Evolutionary conservation across 1,140 invertebrate genomes (phyloP).

Genomic region (Coboldia fuscipes): DNA sequence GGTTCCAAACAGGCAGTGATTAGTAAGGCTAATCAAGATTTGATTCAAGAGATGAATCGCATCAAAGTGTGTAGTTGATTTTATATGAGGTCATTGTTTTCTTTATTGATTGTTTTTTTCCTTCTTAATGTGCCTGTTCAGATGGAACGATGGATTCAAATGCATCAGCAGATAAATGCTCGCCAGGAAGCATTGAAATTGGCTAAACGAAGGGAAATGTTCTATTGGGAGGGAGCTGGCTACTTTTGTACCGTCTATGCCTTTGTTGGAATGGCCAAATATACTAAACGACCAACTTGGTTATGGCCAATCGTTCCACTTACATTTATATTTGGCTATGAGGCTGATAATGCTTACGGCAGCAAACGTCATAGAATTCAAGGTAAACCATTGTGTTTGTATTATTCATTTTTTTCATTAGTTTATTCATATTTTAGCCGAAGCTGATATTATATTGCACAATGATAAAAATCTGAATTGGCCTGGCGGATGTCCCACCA

Average conservation of each 20-base stretch:
- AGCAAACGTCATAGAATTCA: constrained; percentile 51
- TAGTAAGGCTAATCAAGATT: too few species aligned
- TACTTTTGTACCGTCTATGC: too few species aligned
- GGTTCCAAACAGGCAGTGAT: too few species aligned
- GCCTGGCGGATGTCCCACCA: constrained; percentile 45
- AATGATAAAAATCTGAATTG: constrained; percentile 43
- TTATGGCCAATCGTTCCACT: constrained; percentile 42
- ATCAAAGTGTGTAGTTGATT: too few species aligned
- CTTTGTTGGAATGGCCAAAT: constrained; percentile 16
- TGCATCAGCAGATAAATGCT: constrained; percentile 59
- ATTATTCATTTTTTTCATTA: constrained; percentile 2
- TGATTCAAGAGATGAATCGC: too few species aligned
- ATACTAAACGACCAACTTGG: constrained; percentile 30
- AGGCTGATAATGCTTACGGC: constrained; percentile 54
- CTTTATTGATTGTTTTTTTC: too few species aligned
- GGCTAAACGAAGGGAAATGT: constrained; percentile 43
- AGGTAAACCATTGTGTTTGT: constrained; percentile 22
- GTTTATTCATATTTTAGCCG: constrained; percentile 27
- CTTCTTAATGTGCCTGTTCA: too few species aligned
- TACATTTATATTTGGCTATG: constrained; percentile 46
- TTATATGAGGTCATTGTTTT: too few species aligned
- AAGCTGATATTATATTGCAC: constrained; percentile 58
- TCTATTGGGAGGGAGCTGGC: constrained; percentile 43
- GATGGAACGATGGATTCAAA: constrained; percentile 52
- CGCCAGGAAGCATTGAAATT: constrained; percentile 46